Percentiles rank a stretch among this genome's conserved stretches.
phyloP scores from a whole-genome alignment of 2,113 vertebrate genomes.

The Antechinus stuartii region DNA sequence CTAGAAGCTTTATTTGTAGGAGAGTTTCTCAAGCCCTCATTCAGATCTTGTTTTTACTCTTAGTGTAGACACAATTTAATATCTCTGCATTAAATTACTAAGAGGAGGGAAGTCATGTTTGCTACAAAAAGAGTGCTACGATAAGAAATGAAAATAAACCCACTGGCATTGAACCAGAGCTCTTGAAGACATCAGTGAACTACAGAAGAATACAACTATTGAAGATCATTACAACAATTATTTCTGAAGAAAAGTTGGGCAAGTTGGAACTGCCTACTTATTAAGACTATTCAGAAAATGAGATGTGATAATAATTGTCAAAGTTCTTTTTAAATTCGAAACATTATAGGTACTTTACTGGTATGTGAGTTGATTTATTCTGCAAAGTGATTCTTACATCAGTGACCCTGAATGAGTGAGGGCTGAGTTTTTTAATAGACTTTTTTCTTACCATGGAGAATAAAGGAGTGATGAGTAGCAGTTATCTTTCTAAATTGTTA shows the following conservation, averaged over 20 bases:
- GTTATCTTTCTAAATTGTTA: background rate
- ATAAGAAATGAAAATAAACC: background rate
- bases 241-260: background rate
- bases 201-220: background rate
- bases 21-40: slow-evolving; percentile 40
- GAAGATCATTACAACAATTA: background rate
- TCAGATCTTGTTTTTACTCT: slow-evolving; percentile 41
- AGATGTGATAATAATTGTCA: background rate
- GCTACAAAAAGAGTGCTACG: background rate
- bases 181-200: background rate
- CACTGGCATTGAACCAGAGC: background rate
- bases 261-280: background rate
- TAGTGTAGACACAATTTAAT: slow-evolving; percentile 63
- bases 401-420: background rate
- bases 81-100: slow-evolving; percentile 5
- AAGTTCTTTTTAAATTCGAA: background rate
- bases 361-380: background rate
- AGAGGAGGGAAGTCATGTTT: background rate
- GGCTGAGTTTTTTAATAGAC: background rate
- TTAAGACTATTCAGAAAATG: background rate
- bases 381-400: background rate
- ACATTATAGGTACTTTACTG: background rate
- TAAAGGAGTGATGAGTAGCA: background rate
- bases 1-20: slow-evolving; percentile 62
- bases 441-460: background rate